These are phyloP conservation scores for Brienomyrus brachyistius DNA, from an alignment of 2,113 vertebrate genomes.

Conservation along the genomic window DNA sequence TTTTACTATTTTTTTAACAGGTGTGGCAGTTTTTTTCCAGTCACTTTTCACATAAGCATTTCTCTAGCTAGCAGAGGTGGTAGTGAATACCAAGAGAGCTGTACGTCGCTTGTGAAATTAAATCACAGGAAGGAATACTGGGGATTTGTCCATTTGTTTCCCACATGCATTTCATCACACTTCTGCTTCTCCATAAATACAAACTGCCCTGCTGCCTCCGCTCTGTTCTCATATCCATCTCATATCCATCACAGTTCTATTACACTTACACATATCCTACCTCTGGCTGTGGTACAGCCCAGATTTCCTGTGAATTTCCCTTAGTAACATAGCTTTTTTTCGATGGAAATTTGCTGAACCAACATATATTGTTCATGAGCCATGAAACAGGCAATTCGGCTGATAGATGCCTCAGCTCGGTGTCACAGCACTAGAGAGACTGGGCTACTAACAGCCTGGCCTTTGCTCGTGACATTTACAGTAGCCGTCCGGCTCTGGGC, in stretches of 20 bases:
- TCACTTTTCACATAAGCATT: background rate
- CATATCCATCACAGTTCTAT: background rate
- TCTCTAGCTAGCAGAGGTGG: background rate
- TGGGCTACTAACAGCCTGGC: background rate
- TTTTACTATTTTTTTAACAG: background rate
- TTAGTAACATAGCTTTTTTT: background rate
- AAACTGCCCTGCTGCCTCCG: background rate
- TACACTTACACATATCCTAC: background rate
- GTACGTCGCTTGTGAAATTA: background rate
- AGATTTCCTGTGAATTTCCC: background rate
- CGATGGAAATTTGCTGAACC: slow-evolving; percentile 6
- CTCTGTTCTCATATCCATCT: background rate
- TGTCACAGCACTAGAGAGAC: background rate
- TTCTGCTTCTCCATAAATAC: background rate
- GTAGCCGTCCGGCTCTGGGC: background rate
- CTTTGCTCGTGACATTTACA: background rate
- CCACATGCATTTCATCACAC: background rate
- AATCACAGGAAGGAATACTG: background rate
- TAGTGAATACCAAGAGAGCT: background rate
- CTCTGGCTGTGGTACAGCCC: background rate
- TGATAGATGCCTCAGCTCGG: background rate
- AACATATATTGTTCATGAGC: background rate
- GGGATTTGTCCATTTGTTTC: background rate
- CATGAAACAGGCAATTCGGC: background rate
- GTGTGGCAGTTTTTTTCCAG: background rate